A percentile compares a stretch with the other conserved stretches of the same genome.
Conservation (phyloP, 2,113 vertebrate genomes). For the Macrotus californicus region DNA sequence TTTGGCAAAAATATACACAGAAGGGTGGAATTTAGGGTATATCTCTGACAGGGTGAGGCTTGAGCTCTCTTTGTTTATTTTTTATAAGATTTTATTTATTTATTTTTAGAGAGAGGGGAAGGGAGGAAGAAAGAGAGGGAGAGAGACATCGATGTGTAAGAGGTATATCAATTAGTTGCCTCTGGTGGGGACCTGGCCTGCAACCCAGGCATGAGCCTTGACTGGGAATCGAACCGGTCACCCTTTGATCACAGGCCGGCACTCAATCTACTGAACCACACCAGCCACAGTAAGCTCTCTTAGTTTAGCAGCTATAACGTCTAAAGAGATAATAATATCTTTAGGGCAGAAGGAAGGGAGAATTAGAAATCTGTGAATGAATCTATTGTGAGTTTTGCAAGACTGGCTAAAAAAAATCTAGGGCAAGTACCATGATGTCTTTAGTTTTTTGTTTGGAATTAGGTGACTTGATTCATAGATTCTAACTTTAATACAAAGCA, state of each 20-base stretch:
- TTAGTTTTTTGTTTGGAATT: neutral
- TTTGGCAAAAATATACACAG: neutral
- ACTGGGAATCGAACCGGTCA: no score
- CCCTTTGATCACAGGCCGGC: no score
- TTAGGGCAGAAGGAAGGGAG: neutral
- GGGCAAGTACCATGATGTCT: neutral
- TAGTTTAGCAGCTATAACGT: neutral
- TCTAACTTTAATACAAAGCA: neutral
- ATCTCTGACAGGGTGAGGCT: neutral
- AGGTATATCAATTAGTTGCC: no score
- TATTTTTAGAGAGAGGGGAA: no score
- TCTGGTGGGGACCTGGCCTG: no score
- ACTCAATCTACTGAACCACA: no score
- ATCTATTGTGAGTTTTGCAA: neutral
- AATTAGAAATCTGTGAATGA: neutral
- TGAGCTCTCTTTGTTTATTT: neutral
- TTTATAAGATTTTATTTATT: no score
- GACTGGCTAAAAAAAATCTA: neutral
- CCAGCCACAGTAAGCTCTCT: neutral
- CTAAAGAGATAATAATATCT: neutral
- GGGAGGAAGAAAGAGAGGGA: no score
- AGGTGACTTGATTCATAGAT: neutral
- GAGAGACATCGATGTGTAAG: no score
- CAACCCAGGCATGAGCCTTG: no score
- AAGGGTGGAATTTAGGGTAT: neutral